These are phyloP conservation scores for Agonopterix arenella DNA, from an alignment of 2,888 invertebrate species.

Conservation along the genomic window DNA sequence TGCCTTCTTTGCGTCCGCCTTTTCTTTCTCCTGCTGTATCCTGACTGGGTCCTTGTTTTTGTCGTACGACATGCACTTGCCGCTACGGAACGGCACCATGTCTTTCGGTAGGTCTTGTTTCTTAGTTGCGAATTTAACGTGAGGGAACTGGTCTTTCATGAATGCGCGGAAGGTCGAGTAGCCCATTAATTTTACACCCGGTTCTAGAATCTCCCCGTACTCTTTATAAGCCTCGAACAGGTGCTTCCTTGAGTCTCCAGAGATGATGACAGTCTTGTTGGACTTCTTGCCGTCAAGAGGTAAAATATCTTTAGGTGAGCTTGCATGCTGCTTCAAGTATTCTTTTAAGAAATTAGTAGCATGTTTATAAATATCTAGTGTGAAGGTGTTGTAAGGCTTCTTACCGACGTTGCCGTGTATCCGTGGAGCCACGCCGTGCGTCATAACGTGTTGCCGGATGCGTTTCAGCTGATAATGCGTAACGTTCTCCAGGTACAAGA, in stretches of 20 bases:
- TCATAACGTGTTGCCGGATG: conserved; percentile 86
- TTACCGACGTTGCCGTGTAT: conserved; percentile 89
- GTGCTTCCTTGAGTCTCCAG: conserved; percentile 79
- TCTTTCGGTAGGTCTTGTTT: conserved; percentile 68
- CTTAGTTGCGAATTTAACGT: conserved; percentile 84
- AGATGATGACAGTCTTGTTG: conserved; percentile 68
- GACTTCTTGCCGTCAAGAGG: conserved; percentile 66
- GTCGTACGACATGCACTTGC: conserved; percentile 73
- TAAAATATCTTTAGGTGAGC: conserved; percentile 69
- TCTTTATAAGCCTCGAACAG: conserved; percentile 85
- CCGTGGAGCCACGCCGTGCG: conserved; percentile 86
- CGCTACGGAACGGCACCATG: conserved; percentile 70
- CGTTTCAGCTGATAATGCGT: conserved; percentile 87
- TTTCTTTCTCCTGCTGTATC: conserved; percentile 68
- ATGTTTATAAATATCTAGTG: conserved; percentile 86
- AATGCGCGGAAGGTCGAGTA: conserved; percentile 88
- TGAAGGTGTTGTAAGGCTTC: conserved; percentile 88
- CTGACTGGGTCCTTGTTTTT: conserved; percentile 71
- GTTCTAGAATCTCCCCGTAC: conserved; percentile 82
- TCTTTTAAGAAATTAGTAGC: conserved; percentile 86
- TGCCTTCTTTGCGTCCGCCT: conserved; percentile 69
- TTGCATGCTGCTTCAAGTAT: conserved; percentile 82
- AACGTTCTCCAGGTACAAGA: conserved; percentile 86
- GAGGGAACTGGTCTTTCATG: conserved; percentile 88
- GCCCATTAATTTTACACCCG: conserved; percentile 85